Base-by-base conservation (phyloP, 2,888 invertebrate species). In the Lagria hirta region DNA sequence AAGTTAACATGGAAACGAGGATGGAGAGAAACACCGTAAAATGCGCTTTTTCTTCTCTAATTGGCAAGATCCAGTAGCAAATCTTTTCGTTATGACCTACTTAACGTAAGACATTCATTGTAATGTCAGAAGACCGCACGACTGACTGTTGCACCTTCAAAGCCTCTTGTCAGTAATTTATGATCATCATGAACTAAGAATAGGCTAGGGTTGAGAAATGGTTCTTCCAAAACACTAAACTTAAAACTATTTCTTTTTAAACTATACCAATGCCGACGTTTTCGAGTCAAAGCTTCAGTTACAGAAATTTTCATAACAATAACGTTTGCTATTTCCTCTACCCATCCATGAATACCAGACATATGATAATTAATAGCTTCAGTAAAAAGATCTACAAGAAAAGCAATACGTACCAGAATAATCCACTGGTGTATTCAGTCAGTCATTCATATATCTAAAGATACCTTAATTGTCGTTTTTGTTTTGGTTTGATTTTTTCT, bases 141-240 rank as follows among this genome's bases (percentile, higher is more conserved):
- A 48, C 47, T 55, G 46, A n/a, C 50, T 53, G 51, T 59, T 58
- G 55, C 59, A 59, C 57, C 55, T 58, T 57, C 33, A 33, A 49
- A 50, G 26, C 44, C 45, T 21, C 43, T 52, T 58, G 59, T 56
- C 57, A 58, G 60, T 61, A 61, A 62, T 62, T 62, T 62, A 62
- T 61, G 62, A 62, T 56, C 54, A 55, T 55, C 51, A n/a, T 51
- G 44, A n/a, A 42, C 48, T 53, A 55, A 58, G 57, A 61, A 53
- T 55, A 38, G 52, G 40, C 43, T 55, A 54, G 59, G 61, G 60
- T 62, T 62, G 58, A 55, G 56, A 60, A 60, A 61, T 57, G 54
- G 52, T 51, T 50, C 54, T 55, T 55, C 40, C 20, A 40, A 48
- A 47, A n/a, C n/a, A n/a, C n/a, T n/a, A n/a, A n/a, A 43, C 43